Conservation (phyloP, 1,140 invertebrate species). For the Cyphomyrmex costatus region DNA sequence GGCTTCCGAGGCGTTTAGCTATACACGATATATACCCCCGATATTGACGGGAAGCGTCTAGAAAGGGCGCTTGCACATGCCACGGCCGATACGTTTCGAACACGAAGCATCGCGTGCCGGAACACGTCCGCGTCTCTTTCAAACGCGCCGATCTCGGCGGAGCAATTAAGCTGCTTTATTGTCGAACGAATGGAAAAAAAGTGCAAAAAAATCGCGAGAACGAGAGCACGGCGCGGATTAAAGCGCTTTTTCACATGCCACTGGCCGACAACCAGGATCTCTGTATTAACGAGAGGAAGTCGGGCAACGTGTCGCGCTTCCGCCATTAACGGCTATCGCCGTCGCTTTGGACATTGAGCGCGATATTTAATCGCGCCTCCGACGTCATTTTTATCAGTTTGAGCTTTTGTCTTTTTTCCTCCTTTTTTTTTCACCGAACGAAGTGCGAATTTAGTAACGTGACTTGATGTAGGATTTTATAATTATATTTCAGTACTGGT, state of each 20-base stretch:
- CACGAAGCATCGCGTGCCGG: conserved; percentile 44
- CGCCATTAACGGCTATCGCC: conserved; percentile 62
- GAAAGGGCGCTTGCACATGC: conserved; percentile 18
- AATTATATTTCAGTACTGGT: no score
- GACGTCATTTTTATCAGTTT: conserved; percentile 68
- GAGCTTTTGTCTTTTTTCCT: conserved; percentile 44
- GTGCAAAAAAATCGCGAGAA: conserved; percentile 9
- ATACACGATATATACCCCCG: neutral
- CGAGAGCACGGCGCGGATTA: conserved; percentile 45
- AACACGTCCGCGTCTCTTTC: conserved; percentile 49
- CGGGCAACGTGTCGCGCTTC: conserved; percentile 42
- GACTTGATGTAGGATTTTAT: no score
- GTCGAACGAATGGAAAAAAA: conserved; percentile 55
- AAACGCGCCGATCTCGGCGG: conserved; percentile 56
- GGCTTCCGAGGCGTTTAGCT: neutral
- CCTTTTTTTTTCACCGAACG: neutral
- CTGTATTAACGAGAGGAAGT: conserved; percentile 62
- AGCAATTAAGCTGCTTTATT: conserved; percentile 64
- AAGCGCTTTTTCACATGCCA: conserved; percentile 56
- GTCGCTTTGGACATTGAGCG: conserved; percentile 51
- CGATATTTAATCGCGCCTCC: conserved; percentile 72
- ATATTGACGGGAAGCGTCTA: conserved; percentile 24
- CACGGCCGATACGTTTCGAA: conserved; percentile 31
- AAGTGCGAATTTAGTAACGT: conserved; percentile 27
- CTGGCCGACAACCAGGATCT: conserved; percentile 33